These are phyloP conservation scores for Eristalis arbustorum DNA, from an alignment of 2,888 invertebrate genomes.

Conservation along the genomic window DNA sequence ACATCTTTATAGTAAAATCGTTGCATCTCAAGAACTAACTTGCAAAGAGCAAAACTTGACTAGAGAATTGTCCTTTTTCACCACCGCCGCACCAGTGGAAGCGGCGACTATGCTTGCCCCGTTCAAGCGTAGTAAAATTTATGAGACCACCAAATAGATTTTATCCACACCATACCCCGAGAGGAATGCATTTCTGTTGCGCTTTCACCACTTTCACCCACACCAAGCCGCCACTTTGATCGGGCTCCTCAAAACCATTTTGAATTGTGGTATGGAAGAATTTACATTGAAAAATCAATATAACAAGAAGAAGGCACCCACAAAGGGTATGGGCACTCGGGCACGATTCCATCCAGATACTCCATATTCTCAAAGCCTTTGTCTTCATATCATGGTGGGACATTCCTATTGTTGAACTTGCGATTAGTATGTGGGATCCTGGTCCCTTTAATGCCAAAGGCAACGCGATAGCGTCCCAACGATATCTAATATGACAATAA, in stretches of 20 bases:
- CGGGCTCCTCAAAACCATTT: slow-evolving; percentile 39
- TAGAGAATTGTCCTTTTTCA: slow-evolving; percentile 24
- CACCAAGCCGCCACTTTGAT: background rate
- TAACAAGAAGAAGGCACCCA: slow-evolving; percentile 5
- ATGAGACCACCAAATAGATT: slow-evolving; percentile 45
- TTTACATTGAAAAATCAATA: slow-evolving; percentile 58
- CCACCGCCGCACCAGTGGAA: background rate
- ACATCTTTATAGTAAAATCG: slow-evolving; percentile 53
- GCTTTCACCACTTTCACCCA: slow-evolving; percentile 19
- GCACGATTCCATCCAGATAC: slow-evolving; percentile 11
- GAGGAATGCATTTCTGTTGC: slow-evolving; percentile 58
- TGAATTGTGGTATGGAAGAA: slow-evolving; percentile 9
- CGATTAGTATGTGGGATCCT: slow-evolving; percentile 33
- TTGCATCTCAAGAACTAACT: slow-evolving; percentile 49
- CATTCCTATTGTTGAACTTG: slow-evolving; percentile 46
- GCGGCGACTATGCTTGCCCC: background rate
- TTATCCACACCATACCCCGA: slow-evolving; percentile 36
- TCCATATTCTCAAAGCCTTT: slow-evolving; percentile 26
- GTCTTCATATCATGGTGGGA: slow-evolving; percentile 33
- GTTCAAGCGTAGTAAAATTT: slow-evolving; percentile 50
- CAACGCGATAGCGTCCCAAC: slow-evolving; percentile 29
- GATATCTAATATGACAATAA: slow-evolving; percentile 60
- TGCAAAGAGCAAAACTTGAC: slow-evolving; percentile 43
- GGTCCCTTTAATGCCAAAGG: slow-evolving; percentile 23
- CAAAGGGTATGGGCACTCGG: background rate